phyloP scores from a whole-genome alignment of 2,888 invertebrate genomes.

The Cheilosia urbana region DNA sequence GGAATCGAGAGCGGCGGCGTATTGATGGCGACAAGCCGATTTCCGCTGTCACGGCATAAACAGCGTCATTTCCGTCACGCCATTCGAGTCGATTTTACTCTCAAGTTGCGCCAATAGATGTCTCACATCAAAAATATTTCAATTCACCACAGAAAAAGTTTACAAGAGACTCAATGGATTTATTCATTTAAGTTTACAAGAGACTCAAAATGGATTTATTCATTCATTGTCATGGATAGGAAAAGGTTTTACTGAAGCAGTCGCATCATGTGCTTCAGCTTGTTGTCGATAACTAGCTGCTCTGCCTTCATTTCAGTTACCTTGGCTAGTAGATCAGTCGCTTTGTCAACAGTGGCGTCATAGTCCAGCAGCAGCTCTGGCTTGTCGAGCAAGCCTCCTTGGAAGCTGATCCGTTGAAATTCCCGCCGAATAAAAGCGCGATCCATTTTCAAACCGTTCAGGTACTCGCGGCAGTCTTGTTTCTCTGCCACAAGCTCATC shows the following conservation, averaged over 20 bases:
- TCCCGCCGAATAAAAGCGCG: slow-evolving; percentile 76
- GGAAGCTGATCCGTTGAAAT: slow-evolving; percentile 77
- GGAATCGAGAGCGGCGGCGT: no score
- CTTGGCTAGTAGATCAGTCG: slow-evolving; percentile 42
- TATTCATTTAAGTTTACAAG: neutral
- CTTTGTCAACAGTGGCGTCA: slow-evolving; percentile 77
- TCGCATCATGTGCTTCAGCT: slow-evolving; percentile 33
- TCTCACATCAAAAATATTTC: no score
- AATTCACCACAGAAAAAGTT: no score
- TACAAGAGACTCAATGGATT: neutral
- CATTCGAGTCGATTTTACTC: no score
- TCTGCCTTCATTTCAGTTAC: slow-evolving; percentile 70
- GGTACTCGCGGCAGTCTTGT: slow-evolving; percentile 66
- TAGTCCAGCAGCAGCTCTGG: slow-evolving; percentile 80
- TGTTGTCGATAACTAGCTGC: slow-evolving; percentile 32
- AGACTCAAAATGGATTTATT: neutral
- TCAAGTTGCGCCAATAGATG: no score
- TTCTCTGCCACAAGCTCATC: slow-evolving; percentile 64
- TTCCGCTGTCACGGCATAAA: no score
- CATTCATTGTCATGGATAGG: neutral
- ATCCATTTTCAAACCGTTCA: slow-evolving; percentile 77
- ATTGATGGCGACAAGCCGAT: no score
- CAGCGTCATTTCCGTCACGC: no score
- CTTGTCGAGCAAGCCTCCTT: slow-evolving; percentile 80
- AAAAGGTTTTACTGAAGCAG: neutral